These are phyloP conservation scores for Falco cherrug DNA, from an alignment of 2,797 vertebrate genomes.

Conservation along the genomic window DNA sequence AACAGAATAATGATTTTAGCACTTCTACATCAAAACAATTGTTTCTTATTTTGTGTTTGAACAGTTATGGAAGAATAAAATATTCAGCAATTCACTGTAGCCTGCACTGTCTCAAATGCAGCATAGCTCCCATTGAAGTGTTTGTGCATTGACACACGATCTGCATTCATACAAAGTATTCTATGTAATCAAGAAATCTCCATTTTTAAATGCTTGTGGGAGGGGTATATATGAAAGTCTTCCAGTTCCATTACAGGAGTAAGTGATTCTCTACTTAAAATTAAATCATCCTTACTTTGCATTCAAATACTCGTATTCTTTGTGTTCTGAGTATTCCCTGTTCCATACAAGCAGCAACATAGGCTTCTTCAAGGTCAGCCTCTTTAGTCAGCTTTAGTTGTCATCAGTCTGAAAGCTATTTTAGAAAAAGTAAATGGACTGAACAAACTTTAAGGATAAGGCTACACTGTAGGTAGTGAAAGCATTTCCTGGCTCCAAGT, in stretches of 20 bases:
- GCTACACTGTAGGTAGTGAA: not conserved
- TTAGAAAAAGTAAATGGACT: not conserved
- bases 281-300: not conserved
- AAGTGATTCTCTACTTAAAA: not conserved
- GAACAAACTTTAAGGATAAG: not conserved
- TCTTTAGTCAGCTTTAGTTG: not conserved
- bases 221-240: not conserved
- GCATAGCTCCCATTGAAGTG: not conserved
- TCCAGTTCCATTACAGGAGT: not conserved
- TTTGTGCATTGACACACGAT: not conserved
- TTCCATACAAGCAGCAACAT: not conserved
- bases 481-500: not conserved
- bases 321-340: not conserved
- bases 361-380: not conserved
- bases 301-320: not conserved
- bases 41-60: not conserved
- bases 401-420: not conserved
- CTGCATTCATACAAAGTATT: not conserved
- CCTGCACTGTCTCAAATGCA: not conserved
- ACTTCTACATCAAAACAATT: not conserved
- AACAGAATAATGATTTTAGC: not conserved
- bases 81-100: not conserved
- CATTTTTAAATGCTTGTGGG: not conserved
- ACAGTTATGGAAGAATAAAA: not conserved
- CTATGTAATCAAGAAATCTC: not conserved